phyloP scores from a whole-genome alignment of 2,797 vertebrate genomes.

The Toxotes lorentzi region DNA sequence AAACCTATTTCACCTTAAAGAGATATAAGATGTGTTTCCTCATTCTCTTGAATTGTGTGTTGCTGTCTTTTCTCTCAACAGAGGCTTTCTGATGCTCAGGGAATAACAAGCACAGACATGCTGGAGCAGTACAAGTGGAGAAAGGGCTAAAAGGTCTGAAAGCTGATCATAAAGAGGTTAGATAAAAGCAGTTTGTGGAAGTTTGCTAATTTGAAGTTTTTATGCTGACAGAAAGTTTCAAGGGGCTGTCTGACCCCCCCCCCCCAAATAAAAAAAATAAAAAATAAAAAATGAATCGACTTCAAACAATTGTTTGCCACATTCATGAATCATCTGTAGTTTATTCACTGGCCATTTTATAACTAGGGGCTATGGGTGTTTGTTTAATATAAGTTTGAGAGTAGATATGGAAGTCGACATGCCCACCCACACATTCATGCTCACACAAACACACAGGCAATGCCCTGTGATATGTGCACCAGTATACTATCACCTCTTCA shows the following conservation, averaged over 20 bases:
- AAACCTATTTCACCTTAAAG: too few species aligned
- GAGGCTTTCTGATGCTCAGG: constrained; percentile 25
- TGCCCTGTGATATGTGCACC: constrained; percentile 25
- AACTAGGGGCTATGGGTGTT: constrained; percentile 5
- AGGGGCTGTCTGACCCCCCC: constrained; percentile 9
- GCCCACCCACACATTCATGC: constrained; percentile 13
- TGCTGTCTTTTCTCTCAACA: constrained; percentile 21
- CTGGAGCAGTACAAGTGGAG: constrained; percentile 29
- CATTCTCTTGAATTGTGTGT: constrained; percentile 29
- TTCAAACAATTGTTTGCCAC: constrained; percentile 1
- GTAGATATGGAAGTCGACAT: neutral
- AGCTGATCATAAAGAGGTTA: constrained; percentile 34
- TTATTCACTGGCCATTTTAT: constrained; percentile 24
- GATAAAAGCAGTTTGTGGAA: constrained; percentile 18
- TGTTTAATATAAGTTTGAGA: constrained; percentile 7
- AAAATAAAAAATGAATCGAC: constrained; percentile 30
- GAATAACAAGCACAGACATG: constrained; percentile 48
- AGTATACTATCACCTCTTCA: constrained; percentile 70
- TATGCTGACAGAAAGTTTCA: constrained; percentile 11
- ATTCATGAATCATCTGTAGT: constrained; percentile 23
- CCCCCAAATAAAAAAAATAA: too few species aligned
- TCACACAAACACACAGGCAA: constrained; percentile 42
- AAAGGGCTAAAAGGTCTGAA: constrained; percentile 38
- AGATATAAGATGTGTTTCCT: constrained; percentile 32
- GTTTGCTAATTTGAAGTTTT: constrained; percentile 32